Evolutionary conservation across 2,888 invertebrate species (phyloP).

Genomic region (Gortyna flavago): DNA sequence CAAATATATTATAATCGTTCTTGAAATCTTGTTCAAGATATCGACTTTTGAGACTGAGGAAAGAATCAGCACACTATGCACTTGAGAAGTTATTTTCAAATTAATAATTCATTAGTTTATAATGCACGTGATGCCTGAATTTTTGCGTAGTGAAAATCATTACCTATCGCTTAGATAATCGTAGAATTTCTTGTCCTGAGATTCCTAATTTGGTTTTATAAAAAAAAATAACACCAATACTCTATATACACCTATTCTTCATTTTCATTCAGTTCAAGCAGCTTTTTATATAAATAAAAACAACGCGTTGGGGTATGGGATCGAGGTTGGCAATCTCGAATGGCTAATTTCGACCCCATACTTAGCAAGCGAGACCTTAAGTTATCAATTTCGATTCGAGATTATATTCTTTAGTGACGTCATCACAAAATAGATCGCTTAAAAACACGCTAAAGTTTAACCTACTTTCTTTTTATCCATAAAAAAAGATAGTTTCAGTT

Average conservation of each 20-base stretch:
- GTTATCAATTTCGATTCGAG: background rate
- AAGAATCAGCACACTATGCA: background rate
- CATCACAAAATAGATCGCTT: background rate
- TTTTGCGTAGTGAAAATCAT: background rate
- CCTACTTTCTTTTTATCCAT: background rate
- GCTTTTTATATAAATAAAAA: too few species aligned
- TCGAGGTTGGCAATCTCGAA: too few species aligned
- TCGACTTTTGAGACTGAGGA: background rate
- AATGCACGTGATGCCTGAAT: background rate
- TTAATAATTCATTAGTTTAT: too few species aligned
- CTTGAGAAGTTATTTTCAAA: background rate
- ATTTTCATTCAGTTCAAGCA: background rate
- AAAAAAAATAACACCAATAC: background rate
- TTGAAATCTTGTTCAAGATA: background rate
- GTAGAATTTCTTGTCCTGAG: background rate
- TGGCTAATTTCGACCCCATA: background rate
- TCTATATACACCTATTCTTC: background rate
- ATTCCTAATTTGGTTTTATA: background rate
- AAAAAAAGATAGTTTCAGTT: slow-evolving; percentile 27
- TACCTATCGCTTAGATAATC: background rate
- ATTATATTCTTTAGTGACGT: background rate
- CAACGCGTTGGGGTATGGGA: too few species aligned
- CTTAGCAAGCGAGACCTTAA: background rate
- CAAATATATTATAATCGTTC: too few species aligned
- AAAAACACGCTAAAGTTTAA: background rate